Conservation (phyloP, 2,888 invertebrate genomes). For the Drosophila pseudotakahashii region DNA sequence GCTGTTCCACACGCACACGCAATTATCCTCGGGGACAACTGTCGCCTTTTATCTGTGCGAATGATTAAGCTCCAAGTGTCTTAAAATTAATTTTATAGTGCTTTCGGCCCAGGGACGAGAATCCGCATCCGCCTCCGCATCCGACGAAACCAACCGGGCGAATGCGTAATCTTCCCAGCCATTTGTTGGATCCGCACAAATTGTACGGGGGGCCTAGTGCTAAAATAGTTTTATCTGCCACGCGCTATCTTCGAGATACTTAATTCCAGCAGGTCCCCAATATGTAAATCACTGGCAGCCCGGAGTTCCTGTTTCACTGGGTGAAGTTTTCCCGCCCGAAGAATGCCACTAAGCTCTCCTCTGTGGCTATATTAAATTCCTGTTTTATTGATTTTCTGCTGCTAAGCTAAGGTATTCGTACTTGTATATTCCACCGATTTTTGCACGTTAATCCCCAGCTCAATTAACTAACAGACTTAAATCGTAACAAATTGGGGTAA, state of each 20-base stretch:
- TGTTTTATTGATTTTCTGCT: conserved; percentile 63
- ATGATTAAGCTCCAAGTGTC: conserved; percentile 72
- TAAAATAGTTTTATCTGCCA: conserved; percentile 52
- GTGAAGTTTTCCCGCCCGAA: conserved; percentile 61
- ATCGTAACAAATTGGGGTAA: conserved; percentile 52
- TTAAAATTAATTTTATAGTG: conserved; percentile 75
- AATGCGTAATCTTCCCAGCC: conserved; percentile 50
- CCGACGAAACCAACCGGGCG: conserved; percentile 19
- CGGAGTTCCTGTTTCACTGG: conserved; percentile 20
- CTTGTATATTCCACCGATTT: conserved; percentile 2
- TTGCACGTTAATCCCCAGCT: conserved; percentile 9
- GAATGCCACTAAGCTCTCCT: conserved; percentile 43
- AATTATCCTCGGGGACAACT: conserved; percentile 75
- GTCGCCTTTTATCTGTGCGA: conserved; percentile 72
- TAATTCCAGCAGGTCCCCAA: conserved; percentile 38
- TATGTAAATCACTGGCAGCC: conserved; percentile 72
- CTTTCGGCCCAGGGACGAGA: conserved; percentile 39
- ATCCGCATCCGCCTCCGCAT: conserved; percentile 8
- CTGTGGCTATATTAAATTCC: conserved; percentile 75
- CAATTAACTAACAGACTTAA: conserved; percentile 39
- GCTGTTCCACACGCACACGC: conserved; percentile 60
- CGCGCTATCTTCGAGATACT: conserved; percentile 30
- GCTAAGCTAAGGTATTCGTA: conserved; percentile 2
- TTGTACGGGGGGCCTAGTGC: conserved; percentile 19
- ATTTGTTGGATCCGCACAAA: conserved; percentile 28